Base-by-base conservation (phyloP, 1,140 invertebrate genomes). In the Chelonus insularis region DNA sequence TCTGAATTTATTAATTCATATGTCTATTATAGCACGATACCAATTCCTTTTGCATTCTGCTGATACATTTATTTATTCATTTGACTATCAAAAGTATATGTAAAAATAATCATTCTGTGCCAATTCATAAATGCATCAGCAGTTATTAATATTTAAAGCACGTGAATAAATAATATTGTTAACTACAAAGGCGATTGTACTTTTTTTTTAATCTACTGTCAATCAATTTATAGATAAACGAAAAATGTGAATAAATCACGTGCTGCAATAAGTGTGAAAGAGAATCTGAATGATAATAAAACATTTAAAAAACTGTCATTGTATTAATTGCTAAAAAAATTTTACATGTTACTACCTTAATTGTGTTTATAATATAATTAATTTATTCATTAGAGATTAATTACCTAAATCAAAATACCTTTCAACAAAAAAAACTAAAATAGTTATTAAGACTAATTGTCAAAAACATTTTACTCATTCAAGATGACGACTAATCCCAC, bases 401-500 rank as follows among this genome's bases (percentile, higher is more conserved):
- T n/a, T n/a, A n/a, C n/a, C n/a, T n/a, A n/a, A n/a, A n/a, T n/a
- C n/a, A n/a, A n/a, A n/a, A n/a, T n/a, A n/a, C n/a, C n/a, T n/a
- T n/a, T n/a, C n/a, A n/a, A n/a, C n/a, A n/a, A n/a, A n/a, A n/a
- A n/a, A n/a, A n/a, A n/a, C n/a, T n/a, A n/a, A n/a, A n/a, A n/a
- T n/a, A n/a, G n/a, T n/a, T n/a, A n/a, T n/a, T n/a, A n/a, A n/a
- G n/a, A n/a, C n/a, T n/a, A 34, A 34, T 1, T 7, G 32, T 34
- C 6, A 11, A 34, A 1, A 34, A 34, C 6, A 34, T 1, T 7
- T 11, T 34, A 34, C 32, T 34, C 6, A 34, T 34, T 34, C 32
- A 34, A 34, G 37, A 48, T 29, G 51, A 62, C 51, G 32, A 62
- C 39, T 62, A 62, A 56, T 62, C 39, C 48, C 50, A 55, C 51